A percentile compares a stretch with the other conserved stretches of the same genome.
Conservation (phyloP, 2,113 vertebrate genomes). For the Prunella himalayana region DNA sequence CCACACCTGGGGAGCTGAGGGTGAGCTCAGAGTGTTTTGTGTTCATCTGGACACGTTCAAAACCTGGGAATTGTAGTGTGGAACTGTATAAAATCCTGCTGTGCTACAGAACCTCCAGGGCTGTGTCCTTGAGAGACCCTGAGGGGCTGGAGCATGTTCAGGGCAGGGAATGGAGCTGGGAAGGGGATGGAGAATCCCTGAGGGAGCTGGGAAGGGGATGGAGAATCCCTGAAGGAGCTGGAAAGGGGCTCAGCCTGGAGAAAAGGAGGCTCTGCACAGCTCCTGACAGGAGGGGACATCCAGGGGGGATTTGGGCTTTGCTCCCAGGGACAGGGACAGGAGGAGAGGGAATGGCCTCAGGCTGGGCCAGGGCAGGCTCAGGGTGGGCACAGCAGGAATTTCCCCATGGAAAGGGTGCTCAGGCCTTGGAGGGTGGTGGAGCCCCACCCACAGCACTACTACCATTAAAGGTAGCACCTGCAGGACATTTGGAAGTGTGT, state of each 20-base stretch:
- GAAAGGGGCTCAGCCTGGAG: background rate
- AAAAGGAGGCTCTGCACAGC: background rate
- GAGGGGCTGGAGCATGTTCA: background rate
- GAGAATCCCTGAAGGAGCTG: background rate
- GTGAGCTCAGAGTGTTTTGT: fast-evolving
- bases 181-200: background rate
- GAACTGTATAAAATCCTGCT: fast-evolving
- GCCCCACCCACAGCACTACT: background rate
- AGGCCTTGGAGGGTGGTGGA: fast-evolving
- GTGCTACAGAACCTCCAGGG: background rate
- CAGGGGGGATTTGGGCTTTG: background rate
- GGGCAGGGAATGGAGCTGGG: background rate
- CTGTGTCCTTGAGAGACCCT: background rate
- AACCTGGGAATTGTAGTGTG: background rate
- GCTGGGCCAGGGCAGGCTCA: background rate
- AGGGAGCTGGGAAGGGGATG: background rate
- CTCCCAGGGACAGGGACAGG: background rate
- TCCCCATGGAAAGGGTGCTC: fast-evolving
- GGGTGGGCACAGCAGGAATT: background rate
- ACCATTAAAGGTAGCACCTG: fast-evolving
- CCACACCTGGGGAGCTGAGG: background rate
- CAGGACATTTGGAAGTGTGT: fast-evolving
- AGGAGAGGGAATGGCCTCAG: background rate
- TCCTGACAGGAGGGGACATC: background rate
- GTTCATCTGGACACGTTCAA: background rate